Evolutionary conservation across 2,888 invertebrate genomes (phyloP), one percentile per base, ranked within the genome.

Genomic region (Leucophenga maculata): DNA sequence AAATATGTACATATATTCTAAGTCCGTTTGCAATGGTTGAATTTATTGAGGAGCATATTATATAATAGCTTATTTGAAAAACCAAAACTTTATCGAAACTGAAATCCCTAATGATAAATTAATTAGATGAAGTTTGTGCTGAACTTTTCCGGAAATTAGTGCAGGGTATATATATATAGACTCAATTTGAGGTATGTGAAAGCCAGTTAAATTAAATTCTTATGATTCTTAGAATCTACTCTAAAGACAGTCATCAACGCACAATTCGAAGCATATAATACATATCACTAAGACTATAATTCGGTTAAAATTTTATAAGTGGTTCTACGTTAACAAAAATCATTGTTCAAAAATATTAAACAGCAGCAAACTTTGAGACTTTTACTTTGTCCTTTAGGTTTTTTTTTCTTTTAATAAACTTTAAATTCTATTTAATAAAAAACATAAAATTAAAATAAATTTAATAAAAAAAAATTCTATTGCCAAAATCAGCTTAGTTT

Each of bases 401-500:
- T 44, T 54, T 54, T 20, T 20, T 11, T 54, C 18, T 4, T 18
- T 18, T 18, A 20, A 6, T 9, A 60, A 60, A 16, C 39, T 39
- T 32, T 11, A 39, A 60, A n/a, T n/a, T 11, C 6, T 32, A 32
- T 60, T 44, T 18, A 39, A n/a, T n/a, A n/a, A n/a, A n/a, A n/a
- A n/a, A n/a, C n/a, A n/a, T n/a, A n/a, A n/a, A n/a, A n/a, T 55
- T 55, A 22, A 26, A 13, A 55, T 22, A 9, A 20, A 55, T 11
- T 55, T 55, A 26, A 55, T 22, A 22, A 22, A 55, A 22, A 20
- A 16, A 2, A 60, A 60, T 31, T 60, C 18, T 18, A 16, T 60
- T 60, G 60, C 60, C 39, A 44, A 60, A 60, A 60, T 60, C 39
- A 60, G 39, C 20, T 39, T 60, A 60, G 60, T 60, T 16, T 44